Evolutionary conservation across 2,888 invertebrate genomes (phyloP).

Genomic region (Brassicogethes aeneus): DNA sequence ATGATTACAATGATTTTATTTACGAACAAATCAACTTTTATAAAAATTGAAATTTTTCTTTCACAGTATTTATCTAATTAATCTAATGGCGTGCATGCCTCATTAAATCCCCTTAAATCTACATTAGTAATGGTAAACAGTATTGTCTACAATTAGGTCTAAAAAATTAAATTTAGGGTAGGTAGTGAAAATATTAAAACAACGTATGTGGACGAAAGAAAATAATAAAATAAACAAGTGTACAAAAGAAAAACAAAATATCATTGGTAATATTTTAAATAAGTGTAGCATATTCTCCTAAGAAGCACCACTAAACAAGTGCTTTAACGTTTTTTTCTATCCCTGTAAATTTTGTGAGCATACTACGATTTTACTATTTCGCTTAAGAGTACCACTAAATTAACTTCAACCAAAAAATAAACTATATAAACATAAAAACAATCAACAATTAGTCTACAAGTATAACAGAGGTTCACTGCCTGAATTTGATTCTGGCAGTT

Average conservation of each 20-base stretch:
- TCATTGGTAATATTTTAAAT: constrained; percentile 5
- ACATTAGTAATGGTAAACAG: no score
- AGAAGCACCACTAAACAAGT: constrained; percentile 8
- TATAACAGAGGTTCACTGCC: constrained; percentile 37
- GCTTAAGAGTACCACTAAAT: constrained; percentile 24
- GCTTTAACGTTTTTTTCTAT: constrained; percentile 12
- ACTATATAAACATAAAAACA: constrained; percentile 45
- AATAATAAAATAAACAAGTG: constrained; percentile 8
- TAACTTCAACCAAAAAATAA: constrained; percentile 43
- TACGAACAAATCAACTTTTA: no score
- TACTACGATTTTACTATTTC: constrained; percentile 29
- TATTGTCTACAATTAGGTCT: no score
- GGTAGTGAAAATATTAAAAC: constrained; percentile 8
- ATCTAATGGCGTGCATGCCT: no score
- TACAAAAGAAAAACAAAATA: constrained; percentile 9
- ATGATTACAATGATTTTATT: no score
- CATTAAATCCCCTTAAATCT: no score
- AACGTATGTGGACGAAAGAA: constrained; percentile 7
- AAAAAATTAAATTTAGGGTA: no score
- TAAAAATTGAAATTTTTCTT: no score
- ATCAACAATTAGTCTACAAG: constrained; percentile 40
- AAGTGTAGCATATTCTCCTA: constrained; percentile 11
- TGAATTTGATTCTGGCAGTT: constrained; percentile 13
- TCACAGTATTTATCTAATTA: no score
- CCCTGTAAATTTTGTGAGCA: constrained; percentile 33